phyloP scores from a whole-genome alignment of 2,797 vertebrate genomes.

The Crocidura indochinensis region DNA sequence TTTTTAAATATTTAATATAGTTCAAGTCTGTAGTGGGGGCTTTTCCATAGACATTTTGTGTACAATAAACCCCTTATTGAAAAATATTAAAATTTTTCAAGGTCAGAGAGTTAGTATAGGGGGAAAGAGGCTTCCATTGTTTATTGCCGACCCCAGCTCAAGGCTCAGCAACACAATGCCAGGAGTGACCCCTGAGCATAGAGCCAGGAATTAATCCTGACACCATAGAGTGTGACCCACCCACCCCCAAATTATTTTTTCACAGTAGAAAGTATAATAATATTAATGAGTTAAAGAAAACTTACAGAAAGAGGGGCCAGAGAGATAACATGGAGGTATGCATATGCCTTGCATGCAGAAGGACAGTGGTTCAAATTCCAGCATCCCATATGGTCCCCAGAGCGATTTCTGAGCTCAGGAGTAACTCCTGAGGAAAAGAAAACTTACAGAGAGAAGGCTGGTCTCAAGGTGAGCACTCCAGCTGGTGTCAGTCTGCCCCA shows the following conservation, averaged over 20 bases:
- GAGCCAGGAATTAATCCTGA: no score
- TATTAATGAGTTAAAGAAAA: conserved; percentile 49
- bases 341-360: no score
- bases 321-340: background rate
- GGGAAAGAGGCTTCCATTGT: no score
- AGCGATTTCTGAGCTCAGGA: no score
- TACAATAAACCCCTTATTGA: background rate
- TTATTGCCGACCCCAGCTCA: no score
- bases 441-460: background rate
- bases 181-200: no score
- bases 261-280: background rate
- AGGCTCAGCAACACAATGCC: no score
- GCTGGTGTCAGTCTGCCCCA: accelerated
- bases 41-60: background rate
- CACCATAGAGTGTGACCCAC: no score
- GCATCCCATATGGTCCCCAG: no score
- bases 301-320: background rate
- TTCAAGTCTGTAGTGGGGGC: background rate
- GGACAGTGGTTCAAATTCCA: no score
- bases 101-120: no score
- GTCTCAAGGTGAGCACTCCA: accelerated
- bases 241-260: background rate
- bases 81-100: conserved; percentile 11
- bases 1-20: conserved; percentile 24
- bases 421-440: background rate